Evolutionary conservation across 2,888 invertebrate genomes (phyloP).

Genomic region (Xanthorhoe spadicearia): DNA sequence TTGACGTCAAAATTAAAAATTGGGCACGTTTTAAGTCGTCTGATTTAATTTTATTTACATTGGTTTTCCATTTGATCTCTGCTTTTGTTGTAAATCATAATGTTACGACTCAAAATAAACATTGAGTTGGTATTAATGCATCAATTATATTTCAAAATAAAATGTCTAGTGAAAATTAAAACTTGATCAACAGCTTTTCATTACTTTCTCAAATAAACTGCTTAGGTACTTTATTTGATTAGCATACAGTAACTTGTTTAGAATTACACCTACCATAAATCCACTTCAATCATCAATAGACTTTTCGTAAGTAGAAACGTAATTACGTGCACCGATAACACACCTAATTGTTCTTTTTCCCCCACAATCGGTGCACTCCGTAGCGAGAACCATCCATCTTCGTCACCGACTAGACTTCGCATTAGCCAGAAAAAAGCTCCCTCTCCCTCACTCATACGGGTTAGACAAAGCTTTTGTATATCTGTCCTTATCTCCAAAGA

Average conservation of each 20-base stretch:
- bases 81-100: too few relatives aligned
- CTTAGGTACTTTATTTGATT: background rate
- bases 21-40: too few relatives aligned
- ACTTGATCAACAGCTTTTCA: too few relatives aligned
- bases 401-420: slow-evolving; percentile 74
- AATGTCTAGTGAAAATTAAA: too few relatives aligned
- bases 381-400: slow-evolving; percentile 78
- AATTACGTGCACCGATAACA: slow-evolving; percentile 11
- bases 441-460: slow-evolving; percentile 59
- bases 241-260: background rate
- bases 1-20: too few relatives aligned
- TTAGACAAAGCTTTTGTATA: slow-evolving; percentile 50
- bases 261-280: background rate
- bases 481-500: slow-evolving; percentile 64
- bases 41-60: too few relatives aligned
- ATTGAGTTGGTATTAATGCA: too few relatives aligned
- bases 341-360: slow-evolving; percentile 51
- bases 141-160: too few relatives aligned
- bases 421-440: slow-evolving; percentile 66
- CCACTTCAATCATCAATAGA: background rate
- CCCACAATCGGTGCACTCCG: slow-evolving; percentile 60
- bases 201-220: background rate
- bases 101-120: too few relatives aligned
- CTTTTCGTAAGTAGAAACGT: slow-evolving; percentile 7
- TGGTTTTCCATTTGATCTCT: too few relatives aligned